A percentile compares a stretch with the other conserved stretches of the same genome.
phyloP scores from a whole-genome alignment of 1,140 invertebrate species.

The Lordiphosa stackelbergi region DNA sequence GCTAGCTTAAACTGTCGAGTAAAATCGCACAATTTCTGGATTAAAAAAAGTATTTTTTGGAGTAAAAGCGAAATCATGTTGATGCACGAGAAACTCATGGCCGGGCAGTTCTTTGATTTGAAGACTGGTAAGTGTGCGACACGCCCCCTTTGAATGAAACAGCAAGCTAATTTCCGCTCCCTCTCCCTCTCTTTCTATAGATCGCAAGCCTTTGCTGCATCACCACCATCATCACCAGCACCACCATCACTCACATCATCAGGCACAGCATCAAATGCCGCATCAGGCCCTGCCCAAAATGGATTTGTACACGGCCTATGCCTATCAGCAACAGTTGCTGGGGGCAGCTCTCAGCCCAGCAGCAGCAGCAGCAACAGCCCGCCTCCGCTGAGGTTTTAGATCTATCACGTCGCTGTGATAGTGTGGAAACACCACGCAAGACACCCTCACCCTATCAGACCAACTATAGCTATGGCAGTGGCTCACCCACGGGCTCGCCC shows the following conservation, averaged over 20 bases:
- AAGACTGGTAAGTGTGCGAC: slow-evolving; percentile 67
- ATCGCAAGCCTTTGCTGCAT: slow-evolving; percentile 60
- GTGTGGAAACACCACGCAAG: slow-evolving; percentile 69
- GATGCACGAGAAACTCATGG: slow-evolving; percentile 73
- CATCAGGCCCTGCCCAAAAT: slow-evolving; percentile 51
- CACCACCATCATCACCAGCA: slow-evolving; percentile 45
- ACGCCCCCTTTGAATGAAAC: slow-evolving; percentile 9
- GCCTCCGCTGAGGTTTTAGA: slow-evolving; percentile 63
- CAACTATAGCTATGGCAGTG: slow-evolving; percentile 60
- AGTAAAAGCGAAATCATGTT: slow-evolving; percentile 39
- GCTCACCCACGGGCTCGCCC: slow-evolving; percentile 56
- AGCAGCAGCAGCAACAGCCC: slow-evolving; percentile 39
- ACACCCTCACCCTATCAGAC: slow-evolving; percentile 72
- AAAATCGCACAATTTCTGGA: slow-evolving; percentile 13
- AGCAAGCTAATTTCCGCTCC: background rate
- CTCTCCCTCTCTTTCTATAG: slow-evolving; percentile 15
- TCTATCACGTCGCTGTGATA: slow-evolving; percentile 73
- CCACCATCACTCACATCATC: slow-evolving; percentile 25
- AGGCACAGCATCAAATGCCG: slow-evolving; percentile 33
- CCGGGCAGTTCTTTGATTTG: slow-evolving; percentile 72
- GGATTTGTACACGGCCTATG: slow-evolving; percentile 70
- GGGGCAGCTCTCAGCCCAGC: slow-evolving; percentile 48
- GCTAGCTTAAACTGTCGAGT: too few species aligned
- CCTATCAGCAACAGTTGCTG: slow-evolving; percentile 71
- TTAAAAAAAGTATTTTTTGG: background rate